Conservation (phyloP, 2,113 vertebrate species). For the Alethe diademata region DNA sequence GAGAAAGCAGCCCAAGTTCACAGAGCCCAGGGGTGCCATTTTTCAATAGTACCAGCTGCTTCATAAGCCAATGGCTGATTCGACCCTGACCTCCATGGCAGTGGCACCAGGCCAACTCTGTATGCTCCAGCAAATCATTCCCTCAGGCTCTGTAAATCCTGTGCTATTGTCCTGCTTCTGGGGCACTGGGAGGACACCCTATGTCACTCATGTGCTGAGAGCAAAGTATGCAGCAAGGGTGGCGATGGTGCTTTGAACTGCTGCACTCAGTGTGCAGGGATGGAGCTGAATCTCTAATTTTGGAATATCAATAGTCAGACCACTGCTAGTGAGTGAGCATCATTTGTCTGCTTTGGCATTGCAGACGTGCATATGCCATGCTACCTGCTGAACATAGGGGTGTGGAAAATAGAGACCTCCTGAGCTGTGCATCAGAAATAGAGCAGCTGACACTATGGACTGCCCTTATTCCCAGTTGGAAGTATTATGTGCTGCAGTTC, state of each 20-base stretch:
- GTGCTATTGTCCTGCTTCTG: neutral
- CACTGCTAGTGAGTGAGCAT: neutral
- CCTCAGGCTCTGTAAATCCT: neutral
- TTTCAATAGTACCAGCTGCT: neutral
- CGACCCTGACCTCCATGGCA: neutral
- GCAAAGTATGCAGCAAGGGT: neutral
- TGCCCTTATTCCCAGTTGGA: neutral
- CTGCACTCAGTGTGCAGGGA: neutral
- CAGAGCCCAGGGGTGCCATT: neutral
- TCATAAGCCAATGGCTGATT: neutral
- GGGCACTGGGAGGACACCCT: neutral
- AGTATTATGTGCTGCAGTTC: neutral
- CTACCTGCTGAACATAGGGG: neutral
- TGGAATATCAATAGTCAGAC: neutral
- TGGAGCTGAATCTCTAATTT: neutral
- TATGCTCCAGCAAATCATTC: neutral
- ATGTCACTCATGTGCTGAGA: neutral
- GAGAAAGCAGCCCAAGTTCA: neutral
- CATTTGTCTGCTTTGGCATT: neutral
- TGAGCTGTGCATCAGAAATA: neutral
- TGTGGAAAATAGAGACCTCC: neutral
- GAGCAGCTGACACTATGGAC: neutral
- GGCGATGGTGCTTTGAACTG: neutral
- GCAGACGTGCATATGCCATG: accelerated
- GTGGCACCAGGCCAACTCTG: neutral